These are phyloP conservation scores for Athalia cordata DNA, from an alignment of 2,888 invertebrate genomes.

Conservation along the genomic window DNA sequence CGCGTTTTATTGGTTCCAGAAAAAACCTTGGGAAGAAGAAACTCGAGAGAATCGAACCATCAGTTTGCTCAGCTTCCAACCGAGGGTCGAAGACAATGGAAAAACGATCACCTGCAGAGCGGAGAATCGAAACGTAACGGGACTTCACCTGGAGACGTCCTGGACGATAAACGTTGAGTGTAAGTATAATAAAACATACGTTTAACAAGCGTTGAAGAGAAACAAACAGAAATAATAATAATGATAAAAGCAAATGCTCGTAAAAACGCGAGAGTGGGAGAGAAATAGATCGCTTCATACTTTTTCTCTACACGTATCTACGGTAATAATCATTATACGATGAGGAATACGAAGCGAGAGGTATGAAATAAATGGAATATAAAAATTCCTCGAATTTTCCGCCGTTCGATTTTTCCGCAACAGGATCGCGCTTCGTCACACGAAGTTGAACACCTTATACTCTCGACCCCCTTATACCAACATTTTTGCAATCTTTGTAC, in stretches of 20 bases:
- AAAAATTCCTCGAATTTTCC: too few species aligned
- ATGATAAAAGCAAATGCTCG: too few species aligned
- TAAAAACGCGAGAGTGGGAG: too few species aligned
- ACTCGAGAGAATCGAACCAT: constrained; percentile 87
- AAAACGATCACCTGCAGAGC: constrained; percentile 92
- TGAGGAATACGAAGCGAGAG: too few species aligned
- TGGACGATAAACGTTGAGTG: constrained; percentile 94
- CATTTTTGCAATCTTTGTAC: constrained; percentile 47
- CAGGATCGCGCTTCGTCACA: too few species aligned
- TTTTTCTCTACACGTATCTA: too few species aligned
- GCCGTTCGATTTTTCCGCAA: too few species aligned
- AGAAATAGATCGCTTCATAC: too few species aligned
- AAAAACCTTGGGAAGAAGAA: constrained; percentile 87
- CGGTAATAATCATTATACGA: too few species aligned
- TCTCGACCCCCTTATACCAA: constrained; percentile 41
- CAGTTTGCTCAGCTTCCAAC: constrained; percentile 91
- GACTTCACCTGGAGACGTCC: constrained; percentile 87
- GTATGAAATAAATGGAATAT: too few species aligned
- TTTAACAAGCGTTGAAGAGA: constrained; percentile 9
- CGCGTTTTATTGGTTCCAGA: constrained; percentile 75
- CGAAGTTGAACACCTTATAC: too few species aligned
- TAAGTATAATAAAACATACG: constrained; percentile 77
- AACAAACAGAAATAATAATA: constrained; percentile 35
- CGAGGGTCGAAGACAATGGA: constrained; percentile 91
- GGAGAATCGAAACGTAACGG: constrained; percentile 92